phyloP scores from a whole-genome alignment of 2,797 vertebrate genomes.

The Argya squamiceps region DNA sequence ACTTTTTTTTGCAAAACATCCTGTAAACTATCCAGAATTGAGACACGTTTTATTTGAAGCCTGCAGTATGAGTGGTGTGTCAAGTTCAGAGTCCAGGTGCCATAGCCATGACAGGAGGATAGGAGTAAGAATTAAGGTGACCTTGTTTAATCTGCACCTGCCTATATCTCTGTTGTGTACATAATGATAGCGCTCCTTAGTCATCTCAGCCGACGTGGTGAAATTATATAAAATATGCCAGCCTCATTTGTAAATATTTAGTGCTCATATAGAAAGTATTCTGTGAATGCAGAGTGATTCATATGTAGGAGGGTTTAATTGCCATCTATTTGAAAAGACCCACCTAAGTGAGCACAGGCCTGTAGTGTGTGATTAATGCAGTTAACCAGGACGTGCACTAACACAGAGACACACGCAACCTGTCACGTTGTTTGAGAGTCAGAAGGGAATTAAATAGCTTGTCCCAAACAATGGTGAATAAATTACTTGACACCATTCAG shows the following conservation, averaged over 20 bases:
- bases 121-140: neutral
- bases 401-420: rapidly evolving
- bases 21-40: neutral
- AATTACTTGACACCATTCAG: neutral
- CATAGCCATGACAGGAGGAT: neutral
- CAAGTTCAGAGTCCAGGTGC: neutral
- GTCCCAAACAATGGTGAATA: neutral
- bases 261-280: constrained; percentile 21
- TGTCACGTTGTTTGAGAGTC: neutral
- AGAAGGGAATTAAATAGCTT: neutral
- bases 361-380: neutral
- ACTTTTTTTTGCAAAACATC: neutral
- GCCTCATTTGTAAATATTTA: constrained; percentile 48
- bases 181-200: neutral
- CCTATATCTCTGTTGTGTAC: neutral
- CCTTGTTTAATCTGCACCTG: constrained; percentile 15
- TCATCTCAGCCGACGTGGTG: neutral
- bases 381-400: neutral
- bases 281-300: constrained; percentile 28
- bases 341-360: constrained; percentile 8
- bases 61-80: neutral
- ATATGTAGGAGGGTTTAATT: constrained; percentile 44
- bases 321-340: neutral
- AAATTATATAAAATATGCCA: constrained; percentile 4
- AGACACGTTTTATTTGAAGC: neutral